These are phyloP conservation scores for Rhinogobio ventralis DNA, from an alignment of 2,797 vertebrate species.

Conservation along the genomic window DNA sequence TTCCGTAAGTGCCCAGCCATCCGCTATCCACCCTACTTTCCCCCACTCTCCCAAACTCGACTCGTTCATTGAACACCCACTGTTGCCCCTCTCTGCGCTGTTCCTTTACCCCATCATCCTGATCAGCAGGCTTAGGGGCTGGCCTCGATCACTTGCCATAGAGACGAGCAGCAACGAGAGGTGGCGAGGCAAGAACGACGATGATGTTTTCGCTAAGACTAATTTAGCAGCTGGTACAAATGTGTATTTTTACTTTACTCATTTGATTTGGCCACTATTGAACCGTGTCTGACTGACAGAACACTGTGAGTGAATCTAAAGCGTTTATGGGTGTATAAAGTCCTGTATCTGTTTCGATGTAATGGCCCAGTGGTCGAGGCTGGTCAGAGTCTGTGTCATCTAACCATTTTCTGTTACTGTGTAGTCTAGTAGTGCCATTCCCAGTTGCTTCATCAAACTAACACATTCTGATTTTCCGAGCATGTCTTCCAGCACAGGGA, in stretches of 20 bases:
- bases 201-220: not conserved
- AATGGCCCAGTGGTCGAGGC: conserved; percentile 71
- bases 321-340: not conserved
- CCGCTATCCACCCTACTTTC: conserved; percentile 63
- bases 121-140: conserved; percentile 74
- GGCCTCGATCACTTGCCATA: conserved; percentile 75
- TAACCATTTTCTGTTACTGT: conserved; percentile 71
- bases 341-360: conserved; percentile 7
- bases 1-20: conserved; percentile 81
- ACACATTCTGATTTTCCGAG: conserved; percentile 31
- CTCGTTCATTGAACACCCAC: conserved; percentile 73
- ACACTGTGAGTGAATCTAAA: not conserved
- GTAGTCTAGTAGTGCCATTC: conserved; percentile 25
- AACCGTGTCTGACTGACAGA: not conserved
- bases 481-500: not conserved
- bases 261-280: not conserved
- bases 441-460: conserved; percentile 28
- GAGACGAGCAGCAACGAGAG: conserved; percentile 52
- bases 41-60: conserved; percentile 65
- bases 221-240: not conserved
- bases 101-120: conserved; percentile 68
- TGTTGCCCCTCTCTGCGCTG: conserved; percentile 74
- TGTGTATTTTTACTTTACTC: not conserved
- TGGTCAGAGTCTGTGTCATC: conserved; percentile 75
- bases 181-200: conserved; percentile 39